phyloP scores from a whole-genome alignment of 2,113 vertebrate genomes.

The Dipodomys stephensi region DNA sequence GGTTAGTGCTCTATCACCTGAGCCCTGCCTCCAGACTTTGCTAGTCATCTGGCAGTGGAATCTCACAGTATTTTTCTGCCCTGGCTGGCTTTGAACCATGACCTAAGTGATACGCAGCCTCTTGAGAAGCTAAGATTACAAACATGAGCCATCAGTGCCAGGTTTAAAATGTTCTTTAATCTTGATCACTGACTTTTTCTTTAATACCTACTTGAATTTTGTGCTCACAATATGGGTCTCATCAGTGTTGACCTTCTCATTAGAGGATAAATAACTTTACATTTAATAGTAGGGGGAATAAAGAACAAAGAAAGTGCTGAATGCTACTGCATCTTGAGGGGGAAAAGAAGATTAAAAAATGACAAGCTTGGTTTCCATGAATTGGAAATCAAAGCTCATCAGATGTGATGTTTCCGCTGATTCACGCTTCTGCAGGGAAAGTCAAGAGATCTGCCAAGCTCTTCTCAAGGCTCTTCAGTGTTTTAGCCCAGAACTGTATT shows the following conservation, averaged over 20 bases:
- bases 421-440: not conserved
- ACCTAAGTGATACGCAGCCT: no score
- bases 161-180: conserved; percentile 20
- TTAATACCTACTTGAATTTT: not conserved
- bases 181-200: not conserved
- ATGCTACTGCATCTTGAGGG: not conserved
- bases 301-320: not conserved
- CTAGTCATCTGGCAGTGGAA: no score
- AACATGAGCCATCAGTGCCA: no score
- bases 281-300: not conserved
- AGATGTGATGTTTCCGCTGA: not conserved
- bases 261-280: not conserved
- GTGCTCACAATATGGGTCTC: not conserved
- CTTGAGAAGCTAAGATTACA: no score
- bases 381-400: conserved; percentile 24
- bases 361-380: not conserved
- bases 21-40: no score
- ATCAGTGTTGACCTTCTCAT: not conserved
- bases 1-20: no score
- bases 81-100: no score
- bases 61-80: no score
- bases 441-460: not conserved
- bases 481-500: not conserved
- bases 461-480: not conserved
- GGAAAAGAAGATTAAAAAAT: not conserved